Percentiles rank a stretch among this genome's conserved stretches.
These are phyloP conservation scores for Epinotia ramella DNA, from an alignment of 2,888 invertebrate species.

Conservation along the genomic window DNA sequence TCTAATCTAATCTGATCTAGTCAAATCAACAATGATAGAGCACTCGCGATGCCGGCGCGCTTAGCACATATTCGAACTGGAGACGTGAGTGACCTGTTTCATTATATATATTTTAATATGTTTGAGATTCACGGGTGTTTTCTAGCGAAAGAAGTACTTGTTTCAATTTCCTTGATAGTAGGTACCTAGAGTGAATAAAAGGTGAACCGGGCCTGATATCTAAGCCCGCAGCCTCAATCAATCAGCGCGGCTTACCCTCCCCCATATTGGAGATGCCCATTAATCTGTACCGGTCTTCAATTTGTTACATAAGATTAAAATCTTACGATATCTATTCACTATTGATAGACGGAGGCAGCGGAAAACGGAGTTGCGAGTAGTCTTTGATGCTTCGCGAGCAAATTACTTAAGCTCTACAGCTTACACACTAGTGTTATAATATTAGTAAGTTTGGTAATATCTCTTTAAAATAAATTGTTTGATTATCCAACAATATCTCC, in stretches of 20 bases:
- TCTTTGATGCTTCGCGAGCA: neutral
- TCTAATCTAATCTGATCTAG: no score
- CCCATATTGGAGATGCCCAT: constrained; percentile 29
- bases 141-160: no score
- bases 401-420: neutral
- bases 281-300: constrained; percentile 31
- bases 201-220: constrained; percentile 9
- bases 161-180: no score
- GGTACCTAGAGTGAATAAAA: neutral
- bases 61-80: no score
- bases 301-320: constrained; percentile 36
- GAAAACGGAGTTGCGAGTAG: constrained; percentile 1
- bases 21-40: no score
- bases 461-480: no score
- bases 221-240: constrained; percentile 25
- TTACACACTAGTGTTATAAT: neutral
- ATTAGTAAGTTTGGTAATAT: neutral
- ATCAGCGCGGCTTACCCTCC: constrained; percentile 31
- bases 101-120: no score
- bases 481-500: no score
- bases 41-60: no score
- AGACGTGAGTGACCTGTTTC: no score
- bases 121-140: no score
- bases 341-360: neutral
- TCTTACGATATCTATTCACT: constrained; percentile 27